Base-by-base conservation (phyloP, 2,113 vertebrate species). In the Lophius piscatorius region DNA sequence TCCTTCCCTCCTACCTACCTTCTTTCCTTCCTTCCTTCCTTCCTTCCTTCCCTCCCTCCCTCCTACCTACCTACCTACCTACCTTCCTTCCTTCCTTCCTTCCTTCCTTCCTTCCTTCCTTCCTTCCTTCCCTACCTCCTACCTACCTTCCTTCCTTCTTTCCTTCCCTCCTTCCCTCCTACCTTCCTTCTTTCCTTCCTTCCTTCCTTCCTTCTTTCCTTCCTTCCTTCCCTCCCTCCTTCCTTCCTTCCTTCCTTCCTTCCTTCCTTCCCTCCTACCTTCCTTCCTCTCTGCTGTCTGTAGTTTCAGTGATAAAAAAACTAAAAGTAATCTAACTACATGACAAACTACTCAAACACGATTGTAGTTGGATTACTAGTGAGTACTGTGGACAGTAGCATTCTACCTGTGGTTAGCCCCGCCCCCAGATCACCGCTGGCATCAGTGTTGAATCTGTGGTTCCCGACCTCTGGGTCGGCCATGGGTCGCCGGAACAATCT, bases 261-360 rank as follows among this genome's bases (percentile, higher is more conserved):
- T 33, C 64, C 34, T 50, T 48, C 40, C 13, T 51, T 16, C 29
- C 9, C 59, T 35, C 48, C 23, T 17, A 14, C 9, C 36, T 9
- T 17, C 13, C 12, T 36, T 12, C 13, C 36, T 39, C 36, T 38
- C 35, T n/a, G n/a, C n/a, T n/a, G n/a, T n/a, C n/a, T n/a, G n/a
- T n/a, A n/a, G n/a, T n/a, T n/a, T n/a, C n/a, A n/a, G n/a, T n/a
- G n/a, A n/a, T n/a, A n/a, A n/a, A n/a, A n/a, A n/a, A n/a, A n/a
- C n/a, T n/a, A n/a, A n/a, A n/a, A n/a, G n/a, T n/a, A n/a, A n/a
- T n/a, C n/a, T n/a, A n/a, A n/a, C n/a, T n/a, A n/a, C n/a, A n/a
- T n/a, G n/a, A n/a, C n/a, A n/a, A n/a, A n/a, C n/a, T n/a, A n/a
- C n/a, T n/a, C n/a, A n/a, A n/a, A n/a, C n/a, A n/a, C n/a, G n/a